These are phyloP conservation scores for Pseudochirops cupreus DNA, from an alignment of 2,797 vertebrate genomes.

Conservation along the genomic window DNA sequence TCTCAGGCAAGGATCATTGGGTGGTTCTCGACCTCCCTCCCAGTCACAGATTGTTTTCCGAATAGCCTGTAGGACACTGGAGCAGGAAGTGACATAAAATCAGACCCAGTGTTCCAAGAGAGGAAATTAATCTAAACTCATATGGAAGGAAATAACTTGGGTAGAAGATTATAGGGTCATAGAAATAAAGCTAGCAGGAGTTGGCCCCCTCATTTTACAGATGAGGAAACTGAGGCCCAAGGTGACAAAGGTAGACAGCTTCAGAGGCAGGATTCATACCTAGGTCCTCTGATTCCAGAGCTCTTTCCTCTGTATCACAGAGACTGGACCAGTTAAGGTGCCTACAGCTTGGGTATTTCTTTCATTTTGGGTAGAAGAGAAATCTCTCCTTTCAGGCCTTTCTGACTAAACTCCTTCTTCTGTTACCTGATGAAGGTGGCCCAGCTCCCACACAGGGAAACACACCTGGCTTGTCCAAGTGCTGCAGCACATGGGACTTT, in stretches of 20 bases:
- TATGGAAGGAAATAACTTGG: not conserved
- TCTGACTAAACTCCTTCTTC: not conserved
- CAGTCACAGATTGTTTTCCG: slow-evolving; percentile 99
- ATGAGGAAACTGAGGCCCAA: not conserved
- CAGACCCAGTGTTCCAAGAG: slow-evolving; percentile 11
- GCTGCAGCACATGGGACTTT: not conserved
- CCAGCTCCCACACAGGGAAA: not conserved
- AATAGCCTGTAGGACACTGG: slow-evolving; percentile 98
- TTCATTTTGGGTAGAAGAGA: not conserved
- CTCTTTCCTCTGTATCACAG: not conserved
- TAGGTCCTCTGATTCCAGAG: not conserved
- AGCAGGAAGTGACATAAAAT: slow-evolving; percentile 41
- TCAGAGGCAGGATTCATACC: too few relatives aligned
- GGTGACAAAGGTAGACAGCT: not conserved
- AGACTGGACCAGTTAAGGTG: not conserved
- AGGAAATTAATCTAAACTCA: not conserved
- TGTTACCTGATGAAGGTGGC: not conserved
- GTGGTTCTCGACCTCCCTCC: slow-evolving; percentile 96
- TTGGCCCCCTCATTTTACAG: not conserved
- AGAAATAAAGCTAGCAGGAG: not conserved
- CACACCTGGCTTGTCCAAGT: not conserved
- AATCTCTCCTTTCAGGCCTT: not conserved
- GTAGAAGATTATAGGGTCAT: not conserved
- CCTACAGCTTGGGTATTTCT: not conserved
- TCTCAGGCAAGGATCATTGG: slow-evolving; percentile 97